Percentiles rank a stretch among this genome's conserved stretches.
Conservation (phyloP, 1,140 invertebrate species). For the Bombyx mandarina region DNA sequence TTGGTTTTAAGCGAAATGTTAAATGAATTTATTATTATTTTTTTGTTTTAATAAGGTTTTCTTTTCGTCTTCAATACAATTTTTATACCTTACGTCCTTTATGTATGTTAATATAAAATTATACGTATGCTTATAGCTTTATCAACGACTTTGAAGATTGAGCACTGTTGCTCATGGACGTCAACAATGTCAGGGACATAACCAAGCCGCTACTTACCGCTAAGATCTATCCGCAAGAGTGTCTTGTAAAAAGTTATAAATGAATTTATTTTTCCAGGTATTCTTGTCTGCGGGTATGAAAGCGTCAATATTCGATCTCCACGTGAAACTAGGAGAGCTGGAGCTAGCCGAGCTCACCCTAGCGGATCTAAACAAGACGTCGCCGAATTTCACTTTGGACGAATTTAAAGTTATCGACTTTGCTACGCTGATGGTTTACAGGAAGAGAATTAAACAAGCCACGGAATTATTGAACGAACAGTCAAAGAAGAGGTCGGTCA, state of each 20-base stretch:
- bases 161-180: too few species aligned
- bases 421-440: conserved; percentile 66
- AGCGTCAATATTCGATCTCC: conserved; percentile 67
- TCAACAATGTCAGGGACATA: too few species aligned
- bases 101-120: too few species aligned
- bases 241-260: neutral
- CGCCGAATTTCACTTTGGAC: conserved; percentile 68
- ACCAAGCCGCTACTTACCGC: too few species aligned
- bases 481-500: conserved; percentile 43
- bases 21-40: too few species aligned
- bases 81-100: too few species aligned
- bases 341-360: conserved; percentile 61
- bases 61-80: too few species aligned
- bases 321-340: conserved; percentile 62
- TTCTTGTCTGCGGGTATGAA: conserved; percentile 71
- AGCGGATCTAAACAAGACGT: conserved; percentile 51
- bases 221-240: too few species aligned
- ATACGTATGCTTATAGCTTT: too few species aligned
- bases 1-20: too few species aligned
- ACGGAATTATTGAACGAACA: conserved; percentile 58
- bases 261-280: conserved; percentile 34
- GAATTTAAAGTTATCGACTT: conserved; percentile 72
- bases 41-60: too few species aligned
- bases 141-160: too few species aligned
- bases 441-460: conserved; percentile 59